Conservation (phyloP, 2,113 vertebrate genomes). For the Climacteris rufus region DNA sequence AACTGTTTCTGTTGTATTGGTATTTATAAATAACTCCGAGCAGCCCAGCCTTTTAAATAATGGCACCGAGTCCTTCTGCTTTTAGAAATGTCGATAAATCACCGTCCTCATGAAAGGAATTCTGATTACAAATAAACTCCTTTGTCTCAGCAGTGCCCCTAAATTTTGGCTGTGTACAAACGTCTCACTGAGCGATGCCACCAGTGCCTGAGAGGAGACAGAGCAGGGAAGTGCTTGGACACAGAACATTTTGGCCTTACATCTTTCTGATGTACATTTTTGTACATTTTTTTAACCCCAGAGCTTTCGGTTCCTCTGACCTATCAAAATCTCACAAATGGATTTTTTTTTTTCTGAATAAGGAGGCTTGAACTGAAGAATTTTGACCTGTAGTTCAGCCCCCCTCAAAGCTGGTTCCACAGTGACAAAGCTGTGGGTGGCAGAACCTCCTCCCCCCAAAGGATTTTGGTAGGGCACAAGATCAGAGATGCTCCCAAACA, state of each 20-base stretch:
- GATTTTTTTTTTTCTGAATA: background rate
- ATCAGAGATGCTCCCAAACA: background rate
- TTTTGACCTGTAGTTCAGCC: background rate
- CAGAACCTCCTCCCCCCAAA: rapidly evolving
- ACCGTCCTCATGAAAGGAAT: background rate
- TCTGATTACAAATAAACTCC: constrained; percentile 27
- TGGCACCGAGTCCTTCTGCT: background rate
- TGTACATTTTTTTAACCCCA: rapidly evolving
- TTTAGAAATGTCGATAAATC: constrained; percentile 24
- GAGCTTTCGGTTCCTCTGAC: rapidly evolving
- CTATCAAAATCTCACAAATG: background rate
- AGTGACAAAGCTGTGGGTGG: background rate
- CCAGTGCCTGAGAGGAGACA: rapidly evolving
- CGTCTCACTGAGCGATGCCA: background rate
- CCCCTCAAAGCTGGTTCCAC: background rate
- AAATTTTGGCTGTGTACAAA: background rate
- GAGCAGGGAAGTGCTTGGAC: background rate
- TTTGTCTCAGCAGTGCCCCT: background rate
- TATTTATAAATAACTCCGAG: constrained; percentile 42
- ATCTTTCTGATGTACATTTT: background rate
- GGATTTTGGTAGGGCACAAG: background rate
- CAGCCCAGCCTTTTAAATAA: constrained; percentile 41
- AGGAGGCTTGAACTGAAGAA: background rate
- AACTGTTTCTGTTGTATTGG: background rate
- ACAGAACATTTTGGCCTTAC: background rate